Conservation (phyloP, 2,113 vertebrate species). For the Platysteira castanea region DNA sequence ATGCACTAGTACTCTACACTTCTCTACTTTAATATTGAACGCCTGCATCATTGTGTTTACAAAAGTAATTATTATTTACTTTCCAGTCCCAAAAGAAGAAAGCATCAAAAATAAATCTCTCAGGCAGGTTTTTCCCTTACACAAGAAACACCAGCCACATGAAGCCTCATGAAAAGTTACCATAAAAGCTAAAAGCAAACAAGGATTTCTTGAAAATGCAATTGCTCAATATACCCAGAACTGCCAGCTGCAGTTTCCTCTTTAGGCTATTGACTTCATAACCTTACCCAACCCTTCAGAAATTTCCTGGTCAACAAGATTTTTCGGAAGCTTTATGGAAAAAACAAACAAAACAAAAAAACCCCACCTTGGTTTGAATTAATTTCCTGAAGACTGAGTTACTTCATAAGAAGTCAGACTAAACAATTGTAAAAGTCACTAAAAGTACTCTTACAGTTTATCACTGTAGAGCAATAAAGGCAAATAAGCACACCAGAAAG, state of each 20-base stretch:
- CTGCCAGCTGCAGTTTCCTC: conserved; percentile 30
- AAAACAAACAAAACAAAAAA: background rate
- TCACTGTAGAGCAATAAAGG: background rate
- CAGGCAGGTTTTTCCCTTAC: background rate
- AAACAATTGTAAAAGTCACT: conserved; percentile 2
- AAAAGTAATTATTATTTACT: background rate
- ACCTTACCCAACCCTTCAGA: conserved; percentile 30
- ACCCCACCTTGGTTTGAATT: background rate
- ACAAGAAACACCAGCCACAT: background rate
- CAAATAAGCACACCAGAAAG: background rate
- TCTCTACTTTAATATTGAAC: background rate
- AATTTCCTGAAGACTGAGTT: conserved; percentile 1
- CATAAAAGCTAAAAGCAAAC: conserved; percentile 35
- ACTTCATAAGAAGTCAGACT: conserved; percentile 6
- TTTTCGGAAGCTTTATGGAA: background rate
- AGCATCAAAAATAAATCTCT: background rate
- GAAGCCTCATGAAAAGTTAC: background rate
- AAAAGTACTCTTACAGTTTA: background rate
- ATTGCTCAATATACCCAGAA: conserved; percentile 41
- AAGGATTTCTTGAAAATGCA: conserved; percentile 36
- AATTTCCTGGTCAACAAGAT: conserved; percentile 45
- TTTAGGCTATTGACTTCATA: conserved; percentile 37
- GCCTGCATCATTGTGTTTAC: background rate
- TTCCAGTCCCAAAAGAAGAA: background rate
- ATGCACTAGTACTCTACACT: background rate